Base-by-base conservation (phyloP, 1,140 invertebrate species). In the Periplaneta americana region DNA sequence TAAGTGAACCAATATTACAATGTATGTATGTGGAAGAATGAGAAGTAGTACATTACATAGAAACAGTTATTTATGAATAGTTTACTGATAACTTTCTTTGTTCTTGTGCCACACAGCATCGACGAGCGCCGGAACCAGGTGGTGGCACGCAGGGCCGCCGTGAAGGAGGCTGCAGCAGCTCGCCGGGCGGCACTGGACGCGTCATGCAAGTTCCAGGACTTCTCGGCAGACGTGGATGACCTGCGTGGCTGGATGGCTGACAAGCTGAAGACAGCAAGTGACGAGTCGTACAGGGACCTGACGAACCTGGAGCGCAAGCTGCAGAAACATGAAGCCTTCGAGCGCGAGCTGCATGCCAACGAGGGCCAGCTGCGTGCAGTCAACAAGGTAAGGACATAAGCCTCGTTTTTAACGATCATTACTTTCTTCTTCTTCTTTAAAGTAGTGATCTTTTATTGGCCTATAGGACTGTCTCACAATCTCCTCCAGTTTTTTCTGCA, bases 281-380 rank as follows among this genome's bases (percentile, higher is more conserved):
- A 99, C 85, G 97, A 99, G 86, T 97, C 94, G 80, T 98, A 98
- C 86, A 92, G 96, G 34, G 98, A 99, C 86, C 89, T 98, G 28
- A 94, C 92, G 57, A 98, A 99, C 86, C 89, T 99, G 57, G 96
- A 97, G 82, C 91, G 97, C 4, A 99, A 99, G 87, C 89, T 99
- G 4, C 97, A 99, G 87, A 99, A 99, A 86, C 98, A 99, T 86
- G 97, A 99, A 88, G 98, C 98, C 0, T 99, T 99, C 87, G 97
- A 99, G 86, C 91, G 98, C 31, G 98, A 99, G 87, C 87, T 99
- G 10, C 91, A 96, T 57, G 95, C 97, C 0, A 98, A 98, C 87
- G 96, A 97, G 88, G 96, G 96, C 22, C 95, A 97, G 86, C 88
- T 98, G 17, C 88, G 95, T 57, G 93, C 93, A 74, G 94, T 98